A percentile compares a stretch with the other conserved stretches of the same genome.
These are phyloP conservation scores for Esox masquinongy DNA, from an alignment of 2,797 vertebrate genomes.

Conservation along the genomic window DNA sequence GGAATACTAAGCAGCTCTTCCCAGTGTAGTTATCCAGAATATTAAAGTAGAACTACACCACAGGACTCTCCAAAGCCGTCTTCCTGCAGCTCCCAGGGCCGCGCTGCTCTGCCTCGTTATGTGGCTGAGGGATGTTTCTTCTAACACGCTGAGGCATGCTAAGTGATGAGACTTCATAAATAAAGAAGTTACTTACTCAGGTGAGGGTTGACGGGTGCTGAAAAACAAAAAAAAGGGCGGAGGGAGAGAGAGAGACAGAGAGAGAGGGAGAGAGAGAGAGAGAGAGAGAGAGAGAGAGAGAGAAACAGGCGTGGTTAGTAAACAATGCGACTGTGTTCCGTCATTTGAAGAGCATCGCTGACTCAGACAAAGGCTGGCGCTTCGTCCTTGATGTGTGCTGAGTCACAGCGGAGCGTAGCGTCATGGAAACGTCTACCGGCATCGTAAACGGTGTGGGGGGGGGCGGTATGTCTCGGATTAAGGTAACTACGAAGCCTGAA, in stretches of 20 bases:
- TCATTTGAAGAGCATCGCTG: conserved; percentile 31
- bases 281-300: background rate
- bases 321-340: background rate
- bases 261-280: background rate
- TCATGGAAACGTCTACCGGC: background rate
- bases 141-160: conserved; percentile 28
- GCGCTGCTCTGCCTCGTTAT: background rate
- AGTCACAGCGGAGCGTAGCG: background rate
- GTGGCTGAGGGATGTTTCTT: conserved; percentile 29
- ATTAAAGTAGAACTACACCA: conserved; percentile 32
- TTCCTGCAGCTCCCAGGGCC: conserved; percentile 30
- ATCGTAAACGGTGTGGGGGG: background rate
- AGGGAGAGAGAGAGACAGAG: background rate
- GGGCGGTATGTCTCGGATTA: too few species aligned
- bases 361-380: conserved; percentile 19
- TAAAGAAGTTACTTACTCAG: conserved; percentile 88
- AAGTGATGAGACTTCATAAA: conserved; percentile 33
- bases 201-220: conserved; percentile 97
- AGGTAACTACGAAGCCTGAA: background rate
- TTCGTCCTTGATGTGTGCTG: background rate
- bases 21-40: conserved; percentile 31
- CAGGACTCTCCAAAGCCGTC: conserved; percentile 22
- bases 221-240: conserved; percentile 57
- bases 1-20: conserved; percentile 23
- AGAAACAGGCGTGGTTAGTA: conserved; percentile 51